A percentile compares a stretch with the other conserved stretches of the same genome.
These are phyloP conservation scores for Chondrosia reniformis DNA, from an alignment of 37 sponge, comb jelly and placozoan species.

Conservation along the genomic window DNA sequence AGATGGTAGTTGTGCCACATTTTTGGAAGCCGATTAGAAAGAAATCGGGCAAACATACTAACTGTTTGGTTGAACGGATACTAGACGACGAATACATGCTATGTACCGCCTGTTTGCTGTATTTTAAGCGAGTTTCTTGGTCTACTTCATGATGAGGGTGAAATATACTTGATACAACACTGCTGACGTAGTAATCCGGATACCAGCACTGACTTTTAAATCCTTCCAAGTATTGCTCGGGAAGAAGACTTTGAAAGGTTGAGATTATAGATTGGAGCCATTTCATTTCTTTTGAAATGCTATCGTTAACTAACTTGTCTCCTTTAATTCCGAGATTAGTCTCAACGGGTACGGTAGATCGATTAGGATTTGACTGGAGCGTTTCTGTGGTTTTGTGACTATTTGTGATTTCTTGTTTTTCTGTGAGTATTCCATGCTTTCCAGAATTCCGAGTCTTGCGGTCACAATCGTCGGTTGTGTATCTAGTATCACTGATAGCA, in stretches of 20 bases:
- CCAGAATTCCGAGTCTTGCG: too few relatives aligned
- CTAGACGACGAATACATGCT: not conserved
- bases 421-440: too few relatives aligned
- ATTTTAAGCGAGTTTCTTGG: not conserved
- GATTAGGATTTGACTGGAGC: too few relatives aligned
- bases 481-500: too few relatives aligned
- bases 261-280: too few relatives aligned
- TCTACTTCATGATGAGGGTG: not conserved
- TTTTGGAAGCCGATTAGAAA: not conserved
- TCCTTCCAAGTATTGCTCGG: not conserved
- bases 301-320: too few relatives aligned
- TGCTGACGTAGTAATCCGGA: not conserved
- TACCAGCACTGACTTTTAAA: constrained; percentile 13
- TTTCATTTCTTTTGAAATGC: too few relatives aligned
- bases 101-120: not conserved
- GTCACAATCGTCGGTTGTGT: too few relatives aligned
- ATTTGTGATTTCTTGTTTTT: too few relatives aligned
- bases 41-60: not conserved
- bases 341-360: too few relatives aligned
- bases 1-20: constrained; percentile 2
- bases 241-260: not conserved
- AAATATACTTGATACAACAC: not conserved
- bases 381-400: too few relatives aligned
- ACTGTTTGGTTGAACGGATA: not conserved
- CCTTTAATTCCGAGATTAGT: too few relatives aligned